These are phyloP conservation scores for Eubucco bourcierii DNA, from an alignment of 2,113 vertebrate genomes.

Conservation along the genomic window DNA sequence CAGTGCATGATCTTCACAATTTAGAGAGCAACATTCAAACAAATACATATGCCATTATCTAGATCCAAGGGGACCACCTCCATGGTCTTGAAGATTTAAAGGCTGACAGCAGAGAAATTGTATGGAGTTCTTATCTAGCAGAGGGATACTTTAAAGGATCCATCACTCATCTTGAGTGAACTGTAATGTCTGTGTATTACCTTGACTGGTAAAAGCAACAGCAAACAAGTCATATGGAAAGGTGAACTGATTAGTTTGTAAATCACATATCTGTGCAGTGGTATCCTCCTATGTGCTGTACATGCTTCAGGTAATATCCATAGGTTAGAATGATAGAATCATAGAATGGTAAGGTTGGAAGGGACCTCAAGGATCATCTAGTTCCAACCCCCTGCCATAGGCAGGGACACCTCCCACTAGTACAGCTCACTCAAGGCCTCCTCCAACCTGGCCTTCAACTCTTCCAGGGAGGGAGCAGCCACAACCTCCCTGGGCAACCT, in stretches of 20 bases:
- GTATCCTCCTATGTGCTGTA: not conserved
- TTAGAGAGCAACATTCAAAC: constrained; percentile 18
- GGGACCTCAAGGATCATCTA: too few relatives aligned
- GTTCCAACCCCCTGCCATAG: too few relatives aligned
- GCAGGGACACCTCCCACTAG: too few relatives aligned
- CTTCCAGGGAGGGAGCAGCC: too few relatives aligned
- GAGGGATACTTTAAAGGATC: constrained; percentile 38
- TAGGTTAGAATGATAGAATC: too few relatives aligned
- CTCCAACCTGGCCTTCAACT: too few relatives aligned
- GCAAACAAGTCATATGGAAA: not conserved
- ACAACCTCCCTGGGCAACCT: too few relatives aligned
- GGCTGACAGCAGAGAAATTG: not conserved
- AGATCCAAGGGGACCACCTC: not conserved
- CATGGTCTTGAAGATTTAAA: constrained; percentile 19
- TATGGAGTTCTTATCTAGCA: not conserved
- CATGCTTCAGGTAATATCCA: not conserved
- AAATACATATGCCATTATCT: not conserved
- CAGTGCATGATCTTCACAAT: not conserved
- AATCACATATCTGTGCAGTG: not conserved
- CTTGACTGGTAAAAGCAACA: not conserved
- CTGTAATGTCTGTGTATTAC: not conserved
- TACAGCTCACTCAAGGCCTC: too few relatives aligned
- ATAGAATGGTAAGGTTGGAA: too few relatives aligned
- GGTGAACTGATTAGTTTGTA: not conserved
- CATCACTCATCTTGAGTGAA: constrained; percentile 10